Conservation (phyloP, 2,113 vertebrate genomes). For the Sitta europaea region DNA sequence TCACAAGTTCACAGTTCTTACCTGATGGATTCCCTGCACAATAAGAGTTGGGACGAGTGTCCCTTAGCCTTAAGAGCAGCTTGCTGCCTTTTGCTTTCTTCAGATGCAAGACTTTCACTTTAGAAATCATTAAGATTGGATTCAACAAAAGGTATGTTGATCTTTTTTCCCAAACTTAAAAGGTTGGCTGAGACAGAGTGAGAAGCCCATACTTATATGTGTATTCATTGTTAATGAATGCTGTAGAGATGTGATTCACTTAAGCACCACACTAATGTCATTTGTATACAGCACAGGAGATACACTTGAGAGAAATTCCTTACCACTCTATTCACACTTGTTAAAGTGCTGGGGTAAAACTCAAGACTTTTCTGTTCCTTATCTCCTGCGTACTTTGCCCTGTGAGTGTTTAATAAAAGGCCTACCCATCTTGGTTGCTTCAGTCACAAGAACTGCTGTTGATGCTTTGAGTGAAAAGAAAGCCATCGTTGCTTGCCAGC, state of each 20-base stretch:
- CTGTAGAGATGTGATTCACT: conserved; percentile 25
- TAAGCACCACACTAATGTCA: conserved; percentile 35
- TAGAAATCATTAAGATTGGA: conserved; percentile 71
- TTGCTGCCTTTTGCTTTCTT: conserved; percentile 70
- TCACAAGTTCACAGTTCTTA: conserved; percentile 57
- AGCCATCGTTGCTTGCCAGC: neutral
- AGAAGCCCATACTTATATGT: conserved; percentile 11
- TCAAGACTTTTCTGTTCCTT: neutral
- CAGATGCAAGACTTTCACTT: conserved; percentile 73
- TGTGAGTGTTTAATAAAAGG: neutral
- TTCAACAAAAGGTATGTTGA: conserved; percentile 79
- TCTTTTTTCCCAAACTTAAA: conserved; percentile 72
- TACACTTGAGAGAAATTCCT: neutral
- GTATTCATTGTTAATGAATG: conserved; percentile 29
- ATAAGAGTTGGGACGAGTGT: conserved; percentile 64
- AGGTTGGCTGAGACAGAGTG: neutral
- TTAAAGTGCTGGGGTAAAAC: neutral
- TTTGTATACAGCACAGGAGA: neutral
- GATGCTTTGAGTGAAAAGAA: neutral
- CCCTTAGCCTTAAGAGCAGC: conserved; percentile 72
- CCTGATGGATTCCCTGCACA: conserved; percentile 67
- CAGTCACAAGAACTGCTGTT: neutral
- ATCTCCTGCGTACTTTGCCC: neutral
- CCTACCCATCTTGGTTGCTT: neutral
- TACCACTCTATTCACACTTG: neutral